These are phyloP conservation scores for Lepeophtheirus salmonis DNA, from an alignment of 1,140 invertebrate species.

Conservation along the genomic window DNA sequence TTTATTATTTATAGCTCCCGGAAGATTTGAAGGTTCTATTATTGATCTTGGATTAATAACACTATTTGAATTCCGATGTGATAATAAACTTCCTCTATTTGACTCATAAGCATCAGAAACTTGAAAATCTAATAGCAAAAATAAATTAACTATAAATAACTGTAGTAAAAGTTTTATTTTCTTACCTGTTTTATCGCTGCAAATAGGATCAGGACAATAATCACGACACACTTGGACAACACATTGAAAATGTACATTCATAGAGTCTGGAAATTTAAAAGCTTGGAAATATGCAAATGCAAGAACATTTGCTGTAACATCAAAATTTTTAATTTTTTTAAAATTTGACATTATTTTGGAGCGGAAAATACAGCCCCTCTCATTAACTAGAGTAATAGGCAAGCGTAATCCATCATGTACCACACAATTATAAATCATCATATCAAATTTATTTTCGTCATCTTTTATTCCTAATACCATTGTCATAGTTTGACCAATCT, in stretches of 20 bases:
- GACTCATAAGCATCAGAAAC: too few relatives aligned
- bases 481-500: conserved; percentile 87
- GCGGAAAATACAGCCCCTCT: conserved; percentile 69
- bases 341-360: conserved; percentile 82
- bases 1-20: too few relatives aligned
- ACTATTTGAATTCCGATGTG: too few relatives aligned
- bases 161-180: too few relatives aligned
- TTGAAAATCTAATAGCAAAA: too few relatives aligned
- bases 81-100: too few relatives aligned
- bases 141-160: too few relatives aligned
- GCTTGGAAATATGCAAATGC: conserved; percentile 62
- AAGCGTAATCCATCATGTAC: conserved; percentile 70
- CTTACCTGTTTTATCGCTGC: too few relatives aligned
- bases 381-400: conserved; percentile 75
- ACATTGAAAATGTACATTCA: conserved; percentile 93
- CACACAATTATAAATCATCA: conserved; percentile 79
- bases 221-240: conserved; percentile 84
- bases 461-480: conserved; percentile 88
- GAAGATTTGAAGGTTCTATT: too few relatives aligned
- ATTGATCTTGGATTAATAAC: too few relatives aligned
- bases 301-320: conserved; percentile 73
- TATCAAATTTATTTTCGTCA: conserved; percentile 85
- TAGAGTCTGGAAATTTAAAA: conserved; percentile 88
- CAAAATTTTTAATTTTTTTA: conserved; percentile 89
- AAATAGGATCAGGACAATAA: conserved; percentile 77